Evolutionary conservation across 2,888 invertebrate species (phyloP).

Genomic region (Busseola fusca): DNA sequence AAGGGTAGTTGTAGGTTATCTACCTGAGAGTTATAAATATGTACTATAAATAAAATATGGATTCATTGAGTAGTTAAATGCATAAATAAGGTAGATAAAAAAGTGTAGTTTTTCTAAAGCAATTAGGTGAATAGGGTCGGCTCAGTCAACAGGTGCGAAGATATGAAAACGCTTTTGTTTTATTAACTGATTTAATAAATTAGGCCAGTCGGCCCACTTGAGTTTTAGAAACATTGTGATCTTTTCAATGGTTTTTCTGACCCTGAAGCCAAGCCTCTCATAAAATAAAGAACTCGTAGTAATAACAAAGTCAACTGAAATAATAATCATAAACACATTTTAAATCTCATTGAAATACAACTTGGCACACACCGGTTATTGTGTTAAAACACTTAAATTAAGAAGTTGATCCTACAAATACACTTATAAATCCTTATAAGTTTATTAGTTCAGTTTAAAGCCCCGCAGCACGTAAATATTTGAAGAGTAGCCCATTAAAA

Average conservation of each 20-base stretch:
- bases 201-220: neutral
- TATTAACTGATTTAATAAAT: neutral
- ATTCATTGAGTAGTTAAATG: neutral
- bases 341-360: slow-evolving; percentile 49
- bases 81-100: neutral
- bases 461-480: slow-evolving; percentile 78
- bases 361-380: slow-evolving; percentile 42
- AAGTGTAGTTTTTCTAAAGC: neutral
- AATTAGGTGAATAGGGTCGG: neutral
- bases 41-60: neutral
- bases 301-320: slow-evolving; percentile 48
- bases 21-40: neutral
- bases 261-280: slow-evolving; percentile 7
- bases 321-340: slow-evolving; percentile 51
- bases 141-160: neutral
- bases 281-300: slow-evolving; percentile 41
- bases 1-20: neutral
- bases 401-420: slow-evolving; percentile 48
- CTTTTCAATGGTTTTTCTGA: slow-evolving; percentile 26
- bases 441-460: slow-evolving; percentile 72
- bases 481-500: slow-evolving; percentile 80
- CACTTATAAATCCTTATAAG: slow-evolving; percentile 66
- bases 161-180: neutral
- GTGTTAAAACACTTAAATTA: slow-evolving; percentile 50
- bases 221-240: slow-evolving; percentile 14